Conservation (phyloP, 2,888 invertebrate genomes). For the Idaea biselata region DNA sequence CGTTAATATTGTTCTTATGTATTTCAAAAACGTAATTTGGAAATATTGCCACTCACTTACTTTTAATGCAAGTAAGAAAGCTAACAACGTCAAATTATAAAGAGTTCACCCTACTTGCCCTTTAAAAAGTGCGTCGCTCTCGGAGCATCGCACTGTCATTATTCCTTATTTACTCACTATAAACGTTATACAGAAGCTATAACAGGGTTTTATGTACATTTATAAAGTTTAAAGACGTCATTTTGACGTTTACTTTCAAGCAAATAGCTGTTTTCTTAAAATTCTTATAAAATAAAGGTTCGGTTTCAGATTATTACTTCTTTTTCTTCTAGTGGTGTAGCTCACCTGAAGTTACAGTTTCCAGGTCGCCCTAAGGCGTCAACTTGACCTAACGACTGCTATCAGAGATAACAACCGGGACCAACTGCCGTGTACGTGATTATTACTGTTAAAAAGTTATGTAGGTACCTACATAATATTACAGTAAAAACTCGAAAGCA, state of each 20-base stretch:
- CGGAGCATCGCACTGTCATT: not conserved
- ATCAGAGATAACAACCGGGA: too few relatives aligned
- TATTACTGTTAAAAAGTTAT: too few relatives aligned
- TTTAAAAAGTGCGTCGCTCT: not conserved
- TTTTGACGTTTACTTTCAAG: not conserved
- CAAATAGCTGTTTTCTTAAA: not conserved
- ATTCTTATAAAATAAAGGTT: not conserved
- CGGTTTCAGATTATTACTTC: not conserved
- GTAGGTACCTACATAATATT: too few relatives aligned
- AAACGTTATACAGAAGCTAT: not conserved
- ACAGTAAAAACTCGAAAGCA: too few relatives aligned
- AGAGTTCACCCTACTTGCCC: not conserved
- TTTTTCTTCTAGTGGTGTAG: too few relatives aligned
- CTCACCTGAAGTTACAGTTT: too few relatives aligned
- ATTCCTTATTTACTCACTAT: not conserved
- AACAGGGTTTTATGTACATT: not conserved
- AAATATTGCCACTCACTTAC: too few relatives aligned
- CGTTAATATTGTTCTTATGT: too few relatives aligned
- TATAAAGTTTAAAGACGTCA: not conserved
- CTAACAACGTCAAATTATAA: not conserved
- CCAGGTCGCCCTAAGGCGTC: too few relatives aligned
- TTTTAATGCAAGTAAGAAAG: not conserved
- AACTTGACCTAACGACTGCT: too few relatives aligned
- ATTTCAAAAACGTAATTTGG: too few relatives aligned
- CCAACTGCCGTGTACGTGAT: too few relatives aligned